Percentiles rank a stretch among this genome's conserved stretches.
Evolutionary conservation across 2,888 invertebrate species (phyloP).

Genomic region (Diloba caeruleocephala): DNA sequence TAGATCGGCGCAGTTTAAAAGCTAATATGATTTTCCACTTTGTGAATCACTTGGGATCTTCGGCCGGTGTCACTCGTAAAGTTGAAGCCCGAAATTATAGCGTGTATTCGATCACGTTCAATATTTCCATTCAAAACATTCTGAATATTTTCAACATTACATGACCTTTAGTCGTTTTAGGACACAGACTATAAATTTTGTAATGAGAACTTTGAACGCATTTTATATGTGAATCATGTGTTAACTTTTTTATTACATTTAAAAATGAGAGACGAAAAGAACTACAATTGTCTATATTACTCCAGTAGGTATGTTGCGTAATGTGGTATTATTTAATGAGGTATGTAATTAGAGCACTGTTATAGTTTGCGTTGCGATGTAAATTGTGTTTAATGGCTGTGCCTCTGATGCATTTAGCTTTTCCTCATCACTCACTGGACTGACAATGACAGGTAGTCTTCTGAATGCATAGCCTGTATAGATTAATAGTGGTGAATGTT

Average conservation of each 20-base stretch:
- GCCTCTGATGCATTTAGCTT: slow-evolving; percentile 28
- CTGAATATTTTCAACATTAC: no score
- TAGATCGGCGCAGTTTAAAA: no score
- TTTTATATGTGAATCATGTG: slow-evolving; percentile 14
- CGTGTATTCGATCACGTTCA: no score
- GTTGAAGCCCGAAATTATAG: no score
- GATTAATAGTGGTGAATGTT: slow-evolving; percentile 21
- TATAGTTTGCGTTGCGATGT: slow-evolving; percentile 17
- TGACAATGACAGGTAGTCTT: slow-evolving; percentile 28
- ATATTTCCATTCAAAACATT: no score
- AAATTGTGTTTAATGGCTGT: slow-evolving; percentile 30
- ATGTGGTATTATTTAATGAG: slow-evolving; percentile 15
- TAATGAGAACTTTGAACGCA: slow-evolving; percentile 26
- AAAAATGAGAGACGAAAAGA: slow-evolving; percentile 24
- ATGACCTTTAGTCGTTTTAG: slow-evolving; percentile 5
- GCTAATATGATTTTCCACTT: no score
- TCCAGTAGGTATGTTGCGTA: slow-evolving; percentile 5
- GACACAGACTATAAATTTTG: slow-evolving; percentile 7
- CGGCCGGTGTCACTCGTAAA: no score
- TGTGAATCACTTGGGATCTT: no score
- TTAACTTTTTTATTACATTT: slow-evolving; percentile 35
- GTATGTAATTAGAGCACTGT: slow-evolving; percentile 17
- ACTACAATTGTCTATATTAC: neutral
- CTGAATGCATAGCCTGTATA: slow-evolving; percentile 29
- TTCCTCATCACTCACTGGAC: slow-evolving; percentile 34